phyloP scores from a whole-genome alignment of 2,113 vertebrate genomes.

The Oreochromis tanganicae region DNA sequence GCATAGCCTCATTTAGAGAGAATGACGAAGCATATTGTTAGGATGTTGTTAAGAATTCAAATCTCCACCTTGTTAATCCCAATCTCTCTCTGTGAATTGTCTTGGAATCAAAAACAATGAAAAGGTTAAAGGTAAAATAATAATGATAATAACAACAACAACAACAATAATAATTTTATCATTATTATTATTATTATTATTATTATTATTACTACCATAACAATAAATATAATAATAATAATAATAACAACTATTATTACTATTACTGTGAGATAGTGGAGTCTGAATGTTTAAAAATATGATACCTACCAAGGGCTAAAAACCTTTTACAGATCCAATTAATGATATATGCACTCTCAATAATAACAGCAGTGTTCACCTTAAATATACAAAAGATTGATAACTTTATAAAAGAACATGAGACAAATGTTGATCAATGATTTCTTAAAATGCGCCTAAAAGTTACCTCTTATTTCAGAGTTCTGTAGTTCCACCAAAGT shows the following conservation, averaged over 20 bases:
- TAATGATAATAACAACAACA: not conserved
- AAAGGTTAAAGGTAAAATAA: not conserved
- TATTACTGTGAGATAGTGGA: fast-evolving
- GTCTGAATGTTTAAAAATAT: not conserved
- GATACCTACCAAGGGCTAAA: not conserved
- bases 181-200: not conserved
- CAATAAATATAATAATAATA: too few species aligned
- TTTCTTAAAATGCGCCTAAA: not conserved
- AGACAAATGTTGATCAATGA: not conserved
- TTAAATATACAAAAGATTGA: not conserved
- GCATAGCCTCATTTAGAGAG: not conserved
- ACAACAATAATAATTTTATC: too few species aligned
- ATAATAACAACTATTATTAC: not conserved
- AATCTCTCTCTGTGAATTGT: not conserved
- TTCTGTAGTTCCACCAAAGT: not conserved
- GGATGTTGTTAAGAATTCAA: not conserved
- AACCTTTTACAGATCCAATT: not conserved
- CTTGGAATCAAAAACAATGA: not conserved
- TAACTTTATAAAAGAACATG: not conserved
- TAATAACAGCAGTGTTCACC: not conserved
- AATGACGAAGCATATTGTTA: not conserved
- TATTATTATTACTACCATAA: not conserved
- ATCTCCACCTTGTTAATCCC: not conserved
- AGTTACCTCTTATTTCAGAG: not conserved
- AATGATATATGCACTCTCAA: not conserved